Base-by-base conservation (phyloP, 2,797 vertebrate genomes). In the Allobates femoralis region DNA sequence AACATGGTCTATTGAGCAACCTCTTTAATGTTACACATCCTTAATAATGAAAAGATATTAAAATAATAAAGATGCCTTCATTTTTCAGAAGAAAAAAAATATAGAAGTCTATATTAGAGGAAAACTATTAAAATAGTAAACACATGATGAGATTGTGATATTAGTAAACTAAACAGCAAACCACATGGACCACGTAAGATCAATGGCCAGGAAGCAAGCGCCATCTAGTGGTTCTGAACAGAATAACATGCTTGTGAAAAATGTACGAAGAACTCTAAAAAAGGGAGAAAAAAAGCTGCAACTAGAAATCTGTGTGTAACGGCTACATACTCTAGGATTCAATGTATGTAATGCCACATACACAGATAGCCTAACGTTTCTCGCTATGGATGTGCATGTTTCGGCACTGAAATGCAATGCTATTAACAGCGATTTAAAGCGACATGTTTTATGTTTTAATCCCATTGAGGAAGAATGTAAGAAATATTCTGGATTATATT, bases 161-260 rank as follows among this genome's bases (percentile, higher is more conserved):
- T 23, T 6, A 32, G 32, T 34, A 28, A 75, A 75, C 26, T 53
- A 75, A 46, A 73, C 23, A 21, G 21, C 23, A 71, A 23, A 41
- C 26, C 23, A 15, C n/a, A n/a, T 37, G 6, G 23, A 60, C 1
- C 5, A 28, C 15, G 1, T 23, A 5, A 15, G 53, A 56, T 12
- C 5, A 37, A 41, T 73, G 18, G 41, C 26, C 23, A 64, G 69
- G 69, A 46, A 76, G 15, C 10, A 34, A 11, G 71, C 71, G 11
- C 85, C 85, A 81, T 74, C 85, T 53, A 55, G 79, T 82, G 85
- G 85, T 15, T 11, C 28, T 32, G 11, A 3, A 23, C 3, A 32
- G 51, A 19, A 56, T 37, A 11, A 46, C n/a, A 32, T 11, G 8
- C 1, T 30, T 21, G 32, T 32, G 12, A 66, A 26, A 46, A 46